Conservation (phyloP, 2,797 vertebrate genomes). For the Selene dorsalis region DNA sequence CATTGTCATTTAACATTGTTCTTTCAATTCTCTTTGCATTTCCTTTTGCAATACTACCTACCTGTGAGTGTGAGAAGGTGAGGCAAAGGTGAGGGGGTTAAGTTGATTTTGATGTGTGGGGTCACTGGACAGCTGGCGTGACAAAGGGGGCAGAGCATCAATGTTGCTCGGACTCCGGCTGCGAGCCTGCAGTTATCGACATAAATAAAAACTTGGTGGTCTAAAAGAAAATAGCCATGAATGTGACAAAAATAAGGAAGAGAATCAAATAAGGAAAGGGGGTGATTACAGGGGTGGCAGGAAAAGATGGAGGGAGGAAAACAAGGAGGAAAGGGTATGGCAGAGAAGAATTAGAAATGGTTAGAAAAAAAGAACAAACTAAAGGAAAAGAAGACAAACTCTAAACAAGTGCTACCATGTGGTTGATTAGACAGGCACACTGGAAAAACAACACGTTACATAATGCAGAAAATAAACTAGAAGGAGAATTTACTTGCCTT, state of each 20-base stretch:
- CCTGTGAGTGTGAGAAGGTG: conserved; percentile 81
- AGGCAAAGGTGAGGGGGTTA: conserved; percentile 77
- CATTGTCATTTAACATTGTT: neutral
- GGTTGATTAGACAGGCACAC: conserved; percentile 75
- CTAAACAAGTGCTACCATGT: conserved; percentile 73
- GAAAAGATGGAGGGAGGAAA: conserved; percentile 77
- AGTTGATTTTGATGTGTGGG: conserved; percentile 83
- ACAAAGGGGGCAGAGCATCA: conserved; percentile 84
- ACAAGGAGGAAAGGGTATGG: conserved; percentile 80
- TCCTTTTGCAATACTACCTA: conserved; percentile 45
- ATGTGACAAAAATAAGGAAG: conserved; percentile 82
- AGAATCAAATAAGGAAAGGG: conserved; percentile 69
- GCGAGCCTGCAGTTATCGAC: conserved; percentile 98
- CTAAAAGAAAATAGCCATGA: conserved; percentile 91
- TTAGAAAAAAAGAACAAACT: conserved; percentile 90
- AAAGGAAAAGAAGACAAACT: conserved; percentile 83
- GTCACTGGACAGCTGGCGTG: conserved; percentile 83
- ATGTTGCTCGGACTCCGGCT: conserved; percentile 88
- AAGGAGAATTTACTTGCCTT: conserved; percentile 36
- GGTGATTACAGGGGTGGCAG: conserved; percentile 73
- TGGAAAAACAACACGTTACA: conserved; percentile 55
- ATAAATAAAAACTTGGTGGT: conserved; percentile 99
- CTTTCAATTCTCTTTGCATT: neutral
- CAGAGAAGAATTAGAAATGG: conserved; percentile 95
- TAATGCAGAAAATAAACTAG: conserved; percentile 37